Evolutionary conservation across 1,140 invertebrate species (phyloP).

Genomic region (Eufriesea mexicana): DNA sequence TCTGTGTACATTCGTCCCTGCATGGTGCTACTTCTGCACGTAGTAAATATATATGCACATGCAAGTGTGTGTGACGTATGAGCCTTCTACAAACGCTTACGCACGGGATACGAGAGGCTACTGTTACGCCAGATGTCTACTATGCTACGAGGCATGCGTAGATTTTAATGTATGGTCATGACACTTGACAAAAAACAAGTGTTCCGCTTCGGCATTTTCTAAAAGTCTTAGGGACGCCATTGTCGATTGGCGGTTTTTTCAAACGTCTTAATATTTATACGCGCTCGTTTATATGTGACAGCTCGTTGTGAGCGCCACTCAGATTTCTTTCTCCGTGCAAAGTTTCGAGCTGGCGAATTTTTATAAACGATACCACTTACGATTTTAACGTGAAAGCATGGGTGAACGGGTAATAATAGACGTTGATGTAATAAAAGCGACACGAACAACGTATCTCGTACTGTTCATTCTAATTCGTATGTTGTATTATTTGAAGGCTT

Average conservation of each 20-base stretch:
- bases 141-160: slow-evolving; percentile 46
- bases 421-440: background rate
- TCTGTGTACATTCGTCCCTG: background rate
- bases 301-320: too few species aligned
- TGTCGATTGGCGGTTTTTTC: background rate
- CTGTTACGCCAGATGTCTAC: slow-evolving; percentile 62
- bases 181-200: slow-evolving; percentile 39
- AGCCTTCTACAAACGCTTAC: slow-evolving; percentile 47
- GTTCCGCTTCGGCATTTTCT: background rate
- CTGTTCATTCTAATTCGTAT: slow-evolving; percentile 2
- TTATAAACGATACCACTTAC: too few species aligned
- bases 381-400: background rate
- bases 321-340: background rate
- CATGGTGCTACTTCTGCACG: slow-evolving; percentile 10
- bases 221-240: background rate
- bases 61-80: slow-evolving; percentile 29
- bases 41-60: background rate
- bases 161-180: slow-evolving; percentile 35
- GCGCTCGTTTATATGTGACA: too few species aligned
- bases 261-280: background rate
- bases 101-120: slow-evolving; percentile 45
- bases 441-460: background rate
- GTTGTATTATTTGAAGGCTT: slow-evolving; percentile 33
- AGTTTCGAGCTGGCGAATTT: background rate
- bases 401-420: background rate